Evolutionary conservation across 2,113 vertebrate species (phyloP).

Genomic region (Lasiurus borealis): DNA sequence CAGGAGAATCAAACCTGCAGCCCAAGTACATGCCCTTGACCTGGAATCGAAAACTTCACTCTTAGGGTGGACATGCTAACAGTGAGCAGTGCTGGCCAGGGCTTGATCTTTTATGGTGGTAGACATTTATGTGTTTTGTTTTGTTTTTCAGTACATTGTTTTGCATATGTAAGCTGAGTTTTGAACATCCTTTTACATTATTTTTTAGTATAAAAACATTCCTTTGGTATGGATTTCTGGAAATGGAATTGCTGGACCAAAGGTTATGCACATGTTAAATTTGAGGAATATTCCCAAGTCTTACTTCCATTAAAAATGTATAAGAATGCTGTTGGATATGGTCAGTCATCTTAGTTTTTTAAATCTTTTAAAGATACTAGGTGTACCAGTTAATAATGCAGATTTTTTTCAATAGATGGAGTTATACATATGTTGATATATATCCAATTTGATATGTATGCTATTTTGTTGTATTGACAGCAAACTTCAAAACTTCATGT

Average conservation of each 20-base stretch:
- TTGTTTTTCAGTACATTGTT: constrained; percentile 26
- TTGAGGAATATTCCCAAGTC: not conserved
- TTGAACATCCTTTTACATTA: not conserved
- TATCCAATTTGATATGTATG: too few relatives aligned
- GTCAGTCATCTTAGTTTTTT: not conserved
- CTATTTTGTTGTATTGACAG: too few relatives aligned
- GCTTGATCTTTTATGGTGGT: not conserved
- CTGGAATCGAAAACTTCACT: too few relatives aligned
- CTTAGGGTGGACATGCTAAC: too few relatives aligned
- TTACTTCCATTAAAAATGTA: not conserved
- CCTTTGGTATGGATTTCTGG: not conserved
- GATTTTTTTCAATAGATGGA: too few relatives aligned
- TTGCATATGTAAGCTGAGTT: constrained; percentile 38
- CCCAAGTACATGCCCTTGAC: too few relatives aligned
- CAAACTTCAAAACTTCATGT: too few relatives aligned
- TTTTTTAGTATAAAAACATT: constrained; percentile 58
- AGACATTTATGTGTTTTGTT: constrained; percentile 5
- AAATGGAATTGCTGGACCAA: constrained; percentile 20
- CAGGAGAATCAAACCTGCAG: too few relatives aligned
- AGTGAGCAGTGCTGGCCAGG: too few relatives aligned
- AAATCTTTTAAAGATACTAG: not conserved
- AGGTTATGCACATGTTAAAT: constrained; percentile 2
- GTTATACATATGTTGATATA: too few relatives aligned
- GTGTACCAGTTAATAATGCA: too few relatives aligned
- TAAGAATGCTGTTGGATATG: not conserved